Base-by-base conservation (phyloP, 64 coral and sea anemone genomes). In the Actinia tenebrosa region DNA sequence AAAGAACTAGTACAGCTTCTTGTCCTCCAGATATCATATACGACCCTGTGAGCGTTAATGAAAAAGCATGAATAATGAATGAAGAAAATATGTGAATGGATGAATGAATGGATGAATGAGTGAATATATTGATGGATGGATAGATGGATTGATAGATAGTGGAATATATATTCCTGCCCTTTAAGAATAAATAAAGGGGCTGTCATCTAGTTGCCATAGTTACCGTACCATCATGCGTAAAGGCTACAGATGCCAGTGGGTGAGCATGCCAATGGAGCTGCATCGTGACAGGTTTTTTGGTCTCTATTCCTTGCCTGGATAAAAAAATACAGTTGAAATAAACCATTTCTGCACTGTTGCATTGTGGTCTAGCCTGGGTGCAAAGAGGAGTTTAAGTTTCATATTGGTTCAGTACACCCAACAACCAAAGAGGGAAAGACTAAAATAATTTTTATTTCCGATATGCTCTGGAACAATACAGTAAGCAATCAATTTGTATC, bases 181-280 rank as follows among this genome's bases (percentile, higher is more conserved):
- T 37, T 37, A 37, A 37, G 30, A 37, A 37, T 1, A 37, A 37
- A 37, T 37, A 37, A 37, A 37, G 30, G 1, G 30, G 30, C 30
- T 8, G 47, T 50, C 7, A 50, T 50, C 30, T 50, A 50, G 47
- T 50, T 50, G 47, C 37, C 11, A 79, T 45, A 45, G 77, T 44
- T 43, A 77, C 8, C 77, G 66, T 86, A 99, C 97, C 97, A 86
- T 99, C 97, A 91, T 88, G 52, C 60, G 93, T 90, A 69, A 99
- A 99, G 2, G 85, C 42, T 7, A 99, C 11, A 54, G 71, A 90
- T 27, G 85, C 83, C 7, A 99, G 79, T 14, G 83, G 71, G 71
- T 99, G 93, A 66, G 97, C 87, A 93, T 99, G 97, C 97, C 97
- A 99, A 44, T 99, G 97, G 52, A 99, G 83, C 58, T 87, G 82